phyloP scores from a whole-genome alignment of 53 echinoderm and acorn worm genomes.

The Mesocentrotus franciscanus region DNA sequence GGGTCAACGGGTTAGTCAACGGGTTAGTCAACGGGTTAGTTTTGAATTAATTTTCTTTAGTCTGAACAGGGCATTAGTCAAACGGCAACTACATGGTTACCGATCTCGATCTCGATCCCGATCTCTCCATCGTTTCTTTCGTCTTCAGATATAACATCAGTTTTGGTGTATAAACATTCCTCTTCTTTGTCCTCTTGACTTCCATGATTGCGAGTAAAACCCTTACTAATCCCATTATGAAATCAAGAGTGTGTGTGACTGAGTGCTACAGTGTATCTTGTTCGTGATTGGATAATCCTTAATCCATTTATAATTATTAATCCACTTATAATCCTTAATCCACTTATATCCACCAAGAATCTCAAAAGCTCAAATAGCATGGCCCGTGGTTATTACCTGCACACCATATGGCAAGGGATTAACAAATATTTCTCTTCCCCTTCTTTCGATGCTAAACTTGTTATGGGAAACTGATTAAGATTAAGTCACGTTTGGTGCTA shows the following conservation, averaged over 20 bases:
- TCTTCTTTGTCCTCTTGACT: too few species aligned
- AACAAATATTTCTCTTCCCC: background rate
- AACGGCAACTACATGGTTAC: too few species aligned
- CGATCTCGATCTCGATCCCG: too few species aligned
- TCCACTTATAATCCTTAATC: too few species aligned
- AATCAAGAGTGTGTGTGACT: background rate
- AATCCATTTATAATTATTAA: background rate
- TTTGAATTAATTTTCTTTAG: too few species aligned
- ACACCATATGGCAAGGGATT: background rate
- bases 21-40: too few species aligned
- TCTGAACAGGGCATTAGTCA: too few species aligned
- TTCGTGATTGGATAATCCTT: background rate
- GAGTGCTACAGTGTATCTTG: background rate
- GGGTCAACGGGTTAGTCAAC: too few species aligned
- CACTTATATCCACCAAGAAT: too few species aligned
- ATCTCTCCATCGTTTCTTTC: too few species aligned
- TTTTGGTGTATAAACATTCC: too few species aligned
- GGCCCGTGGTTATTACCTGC: background rate
- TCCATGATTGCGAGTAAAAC: background rate
- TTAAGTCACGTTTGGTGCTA: background rate
- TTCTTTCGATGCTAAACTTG: background rate
- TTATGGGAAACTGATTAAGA: background rate
- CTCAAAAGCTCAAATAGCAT: background rate
- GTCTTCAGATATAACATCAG: too few species aligned
- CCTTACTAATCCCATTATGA: background rate